Evolutionary conservation across 2,113 vertebrate genomes (phyloP), one percentile per base, ranked within the genome.

Genomic region (Cyanoderma ruficeps): DNA sequence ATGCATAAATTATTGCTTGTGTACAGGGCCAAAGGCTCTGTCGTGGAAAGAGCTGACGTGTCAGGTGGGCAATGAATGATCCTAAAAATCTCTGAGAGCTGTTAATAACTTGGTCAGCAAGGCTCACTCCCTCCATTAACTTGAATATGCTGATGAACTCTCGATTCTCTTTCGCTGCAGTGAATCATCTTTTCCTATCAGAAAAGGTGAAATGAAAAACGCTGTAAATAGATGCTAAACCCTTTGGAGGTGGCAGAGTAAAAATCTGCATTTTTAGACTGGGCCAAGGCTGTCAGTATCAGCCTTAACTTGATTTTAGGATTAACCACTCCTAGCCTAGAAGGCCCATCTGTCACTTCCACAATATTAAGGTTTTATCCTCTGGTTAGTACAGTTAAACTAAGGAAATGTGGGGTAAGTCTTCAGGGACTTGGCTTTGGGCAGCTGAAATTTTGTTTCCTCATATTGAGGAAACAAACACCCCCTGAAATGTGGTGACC

Each of bases 91-190:
- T 74, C 70, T 67, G 70, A 63, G 70, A 83, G 74, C 84, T 3
- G 1, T 88, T 90, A 90, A 95, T 83, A 81, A 83, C 61, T 63
- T 46, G 83, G 75, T 87, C 81, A 94, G 75, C 79, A 63, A 74
- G 70, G 91, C 89, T 95, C 81, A 11, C 57, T 96, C 89, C 22
- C 82, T 78, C 91, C 83, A 67, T 92, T 92, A 93, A 78, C 72
- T 92, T 86, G 68, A 90, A 92, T 94, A 56, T 83, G 76, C 88
- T 94, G 92, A 81, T 95, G 85, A 95, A 82, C 60, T 63, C 68
- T 90, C 52, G 41, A 8, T 83, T 94, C 83, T 49, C 0, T 90
- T 86, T 88, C 20, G 1, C 69, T 81, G 50, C 11, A 83, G 67
- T 70, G 68, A 90, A 90, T 95, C 63, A 70, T 95, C 68, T 86